Evolutionary conservation across 2,888 invertebrate genomes (phyloP).

Genomic region (Chalcis sispes): DNA sequence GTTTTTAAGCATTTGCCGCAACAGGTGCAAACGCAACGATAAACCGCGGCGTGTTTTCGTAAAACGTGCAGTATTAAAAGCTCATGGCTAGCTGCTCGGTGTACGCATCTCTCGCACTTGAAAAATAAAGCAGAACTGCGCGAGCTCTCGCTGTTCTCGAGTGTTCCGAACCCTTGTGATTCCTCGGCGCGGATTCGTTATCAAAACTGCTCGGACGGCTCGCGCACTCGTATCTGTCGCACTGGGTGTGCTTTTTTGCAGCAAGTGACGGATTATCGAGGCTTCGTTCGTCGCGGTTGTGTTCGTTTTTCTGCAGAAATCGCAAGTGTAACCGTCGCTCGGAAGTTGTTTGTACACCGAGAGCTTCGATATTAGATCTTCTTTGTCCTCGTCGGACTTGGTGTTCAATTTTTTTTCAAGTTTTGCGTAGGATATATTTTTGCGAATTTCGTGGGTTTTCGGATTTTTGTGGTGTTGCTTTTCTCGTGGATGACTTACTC

Average conservation of each 20-base stretch:
- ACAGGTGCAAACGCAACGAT: constrained; percentile 63
- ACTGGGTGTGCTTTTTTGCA: constrained; percentile 29
- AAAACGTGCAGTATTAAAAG: constrained; percentile 66
- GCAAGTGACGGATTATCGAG: constrained; percentile 31
- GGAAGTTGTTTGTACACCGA: constrained; percentile 6
- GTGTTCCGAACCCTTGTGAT: neutral
- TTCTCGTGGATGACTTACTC: neutral
- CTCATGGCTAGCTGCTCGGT: constrained; percentile 65
- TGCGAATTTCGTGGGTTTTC: neutral
- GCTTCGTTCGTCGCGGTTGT: neutral
- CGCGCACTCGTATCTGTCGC: constrained; percentile 28
- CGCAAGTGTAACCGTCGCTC: constrained; percentile 60
- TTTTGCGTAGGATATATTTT: constrained; percentile 1
- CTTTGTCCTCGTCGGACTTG: constrained; percentile 21
- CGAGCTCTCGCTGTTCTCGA: neutral
- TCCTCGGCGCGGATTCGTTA: neutral
- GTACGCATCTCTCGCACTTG: constrained; percentile 64
- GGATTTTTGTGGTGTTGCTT: neutral
- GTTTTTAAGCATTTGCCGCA: constrained; percentile 66
- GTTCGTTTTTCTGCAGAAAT: constrained; percentile 60
- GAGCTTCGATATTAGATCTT: constrained; percentile 24
- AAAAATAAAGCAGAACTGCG: too few relatives aligned
- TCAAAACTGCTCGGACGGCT: constrained; percentile 17
- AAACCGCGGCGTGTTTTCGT: constrained; percentile 64
- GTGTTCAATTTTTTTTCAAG: neutral